phyloP scores from a whole-genome alignment of 2,888 invertebrate species.

The Tachina grossa region DNA sequence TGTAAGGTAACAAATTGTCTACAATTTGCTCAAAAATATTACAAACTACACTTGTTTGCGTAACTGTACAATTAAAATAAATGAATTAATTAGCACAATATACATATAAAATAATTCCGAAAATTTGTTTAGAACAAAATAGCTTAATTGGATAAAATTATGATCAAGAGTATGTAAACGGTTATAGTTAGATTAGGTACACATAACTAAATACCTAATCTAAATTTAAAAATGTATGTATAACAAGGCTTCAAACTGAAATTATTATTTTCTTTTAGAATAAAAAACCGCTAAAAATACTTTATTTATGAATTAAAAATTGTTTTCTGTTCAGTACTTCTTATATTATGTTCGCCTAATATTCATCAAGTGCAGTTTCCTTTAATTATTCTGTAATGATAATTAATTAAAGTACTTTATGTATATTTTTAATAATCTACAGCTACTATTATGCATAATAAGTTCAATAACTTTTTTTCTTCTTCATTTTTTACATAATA shows the following conservation, averaged over 20 bases:
- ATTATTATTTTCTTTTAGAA: constrained; percentile 12
- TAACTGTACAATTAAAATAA: constrained; percentile 46
- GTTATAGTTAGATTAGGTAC: constrained; percentile 1
- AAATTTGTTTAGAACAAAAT: constrained; percentile 68
- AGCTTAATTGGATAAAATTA: constrained; percentile 38
- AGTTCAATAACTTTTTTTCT: constrained; percentile 24
- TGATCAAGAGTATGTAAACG: constrained; percentile 15
- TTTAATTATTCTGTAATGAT: constrained; percentile 37
- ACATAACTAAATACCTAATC: constrained; percentile 1
- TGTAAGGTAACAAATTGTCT: constrained; percentile 53
- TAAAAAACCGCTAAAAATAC: constrained; percentile 48
- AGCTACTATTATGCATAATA: constrained; percentile 45
- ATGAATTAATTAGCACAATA: constrained; percentile 62
- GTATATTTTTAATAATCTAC: constrained; percentile 43
- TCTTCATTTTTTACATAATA: constrained; percentile 56
- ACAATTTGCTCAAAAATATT: constrained; percentile 53
- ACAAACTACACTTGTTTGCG: constrained; percentile 21
- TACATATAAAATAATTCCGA: constrained; percentile 34
- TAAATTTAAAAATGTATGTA: constrained; percentile 42
- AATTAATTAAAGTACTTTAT: constrained; percentile 41
- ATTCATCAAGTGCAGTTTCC: constrained; percentile 43
- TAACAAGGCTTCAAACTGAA: constrained; percentile 63
- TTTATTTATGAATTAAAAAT: constrained; percentile 2
- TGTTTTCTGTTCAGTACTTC: constrained; percentile 14
- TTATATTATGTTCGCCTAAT: constrained; percentile 24